Conservation (phyloP, 2,113 vertebrate genomes). For the Panurus biarmicus region DNA sequence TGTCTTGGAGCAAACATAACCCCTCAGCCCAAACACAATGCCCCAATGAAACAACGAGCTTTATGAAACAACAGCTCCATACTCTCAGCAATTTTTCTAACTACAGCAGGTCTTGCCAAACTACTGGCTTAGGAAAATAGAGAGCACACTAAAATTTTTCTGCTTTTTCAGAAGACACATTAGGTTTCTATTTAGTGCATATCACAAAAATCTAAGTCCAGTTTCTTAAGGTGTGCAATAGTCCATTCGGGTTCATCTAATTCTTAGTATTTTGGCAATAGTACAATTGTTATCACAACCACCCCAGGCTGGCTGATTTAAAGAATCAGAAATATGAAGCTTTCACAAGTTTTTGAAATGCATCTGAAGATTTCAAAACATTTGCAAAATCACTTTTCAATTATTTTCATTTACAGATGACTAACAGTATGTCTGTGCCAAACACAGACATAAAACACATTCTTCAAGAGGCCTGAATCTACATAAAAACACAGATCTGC, state of each 20-base stretch:
- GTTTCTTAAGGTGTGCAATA: neutral
- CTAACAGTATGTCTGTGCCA: neutral
- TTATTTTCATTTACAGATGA: neutral
- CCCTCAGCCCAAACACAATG: neutral
- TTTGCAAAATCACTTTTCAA: neutral
- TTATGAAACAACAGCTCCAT: neutral
- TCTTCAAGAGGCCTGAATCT: neutral
- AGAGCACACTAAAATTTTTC: neutral
- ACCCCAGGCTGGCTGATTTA: neutral
- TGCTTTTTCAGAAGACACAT: neutral
- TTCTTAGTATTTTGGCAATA: neutral
- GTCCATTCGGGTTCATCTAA: neutral
- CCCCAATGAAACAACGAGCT: neutral
- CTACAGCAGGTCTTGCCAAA: neutral
- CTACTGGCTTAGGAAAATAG: neutral
- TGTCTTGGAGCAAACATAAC: neutral
- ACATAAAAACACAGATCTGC: neutral
- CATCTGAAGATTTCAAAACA: neutral
- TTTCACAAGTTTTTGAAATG: neutral
- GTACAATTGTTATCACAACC: neutral
- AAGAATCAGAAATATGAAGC: neutral
- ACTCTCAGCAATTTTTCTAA: neutral
- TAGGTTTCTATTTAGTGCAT: neutral
- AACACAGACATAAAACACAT: neutral
- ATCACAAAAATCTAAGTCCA: neutral